These are phyloP conservation scores for Theocolax elegans DNA, from an alignment of 1,140 invertebrate species.

Conservation along the genomic window DNA sequence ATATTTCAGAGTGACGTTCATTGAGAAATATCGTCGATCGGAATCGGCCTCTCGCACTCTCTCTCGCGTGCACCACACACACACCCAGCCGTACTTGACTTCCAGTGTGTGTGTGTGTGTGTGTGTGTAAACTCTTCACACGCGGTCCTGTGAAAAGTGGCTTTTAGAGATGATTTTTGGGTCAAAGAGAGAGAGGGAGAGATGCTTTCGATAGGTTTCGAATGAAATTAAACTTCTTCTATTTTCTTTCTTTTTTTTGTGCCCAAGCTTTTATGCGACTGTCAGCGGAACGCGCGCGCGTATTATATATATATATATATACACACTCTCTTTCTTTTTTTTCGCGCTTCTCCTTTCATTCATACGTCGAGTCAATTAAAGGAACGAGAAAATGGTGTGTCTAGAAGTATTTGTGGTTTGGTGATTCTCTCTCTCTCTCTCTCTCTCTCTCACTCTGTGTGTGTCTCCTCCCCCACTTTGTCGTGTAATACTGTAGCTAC, in stretches of 20 bases:
- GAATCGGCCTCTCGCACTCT: neutral
- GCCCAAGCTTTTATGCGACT: slow-evolving; percentile 13
- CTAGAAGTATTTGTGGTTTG: too few species aligned
- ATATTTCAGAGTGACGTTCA: slow-evolving; percentile 34
- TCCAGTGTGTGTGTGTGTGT: too few species aligned
- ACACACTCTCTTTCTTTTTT: neutral
- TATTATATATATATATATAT: too few species aligned
- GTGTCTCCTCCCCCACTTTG: too few species aligned
- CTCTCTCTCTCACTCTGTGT: too few species aligned
- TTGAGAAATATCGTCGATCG: slow-evolving; percentile 18
- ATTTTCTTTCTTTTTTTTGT: neutral
- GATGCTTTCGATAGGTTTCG: too few species aligned
- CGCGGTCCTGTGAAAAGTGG: slow-evolving; percentile 6
- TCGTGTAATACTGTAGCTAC: too few species aligned
- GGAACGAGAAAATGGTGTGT: neutral
- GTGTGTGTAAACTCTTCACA: too few species aligned
- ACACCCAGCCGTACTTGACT: too few species aligned
- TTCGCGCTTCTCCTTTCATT: neutral
- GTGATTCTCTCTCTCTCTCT: too few species aligned
- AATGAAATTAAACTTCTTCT: slow-evolving; percentile 15
- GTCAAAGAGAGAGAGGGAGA: neutral
- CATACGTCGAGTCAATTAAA: neutral
- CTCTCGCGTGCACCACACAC: too few species aligned
- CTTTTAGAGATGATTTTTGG: slow-evolving; percentile 30
- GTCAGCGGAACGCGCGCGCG: too few species aligned